Base-by-base conservation (phyloP, 2,888 invertebrate genomes). In the Koerneria pararmatus region DNA sequence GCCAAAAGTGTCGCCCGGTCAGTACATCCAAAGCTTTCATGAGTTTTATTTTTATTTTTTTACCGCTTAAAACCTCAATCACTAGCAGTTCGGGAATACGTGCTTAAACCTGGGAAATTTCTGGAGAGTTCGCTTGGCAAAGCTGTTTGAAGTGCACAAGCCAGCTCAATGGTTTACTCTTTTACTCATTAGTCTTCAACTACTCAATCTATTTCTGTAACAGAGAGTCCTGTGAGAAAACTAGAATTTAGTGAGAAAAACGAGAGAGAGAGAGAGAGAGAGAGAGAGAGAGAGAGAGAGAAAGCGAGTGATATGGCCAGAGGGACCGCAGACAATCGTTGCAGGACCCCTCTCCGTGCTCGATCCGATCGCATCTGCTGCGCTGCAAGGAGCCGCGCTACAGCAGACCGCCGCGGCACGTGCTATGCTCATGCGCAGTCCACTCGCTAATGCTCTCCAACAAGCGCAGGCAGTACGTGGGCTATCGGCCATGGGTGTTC, bases 1-100 rank as follows among this genome's bases (percentile, higher is more conserved):
- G 88, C 91, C 92, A 8, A 78, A 78, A 59, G 62, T 73, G 27
- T 58, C 72, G 27, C 67, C 75, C 65, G 75, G 76, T 74, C 41
- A 32, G 66, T 58, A 24, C n/a, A 37, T 24, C 11, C 29, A 22
- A 5, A 27, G 11, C 5, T 15, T 19, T 62, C 29, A 35, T 6
- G 27, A 27, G 32, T 71, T 59, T 57, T 35, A 53, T 32, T 32
- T 61, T 29, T 54, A 49, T 65, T 66, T 51, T 67, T 27, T 61
- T 63, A 56, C 46, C 35, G 59, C n/a, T 53, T n/a, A 41, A n/a
- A 41, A 41, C 46, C 46, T 41, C 11, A 41, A 41, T n/a, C n/a
- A n/a, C n/a, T n/a, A n/a, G n/a, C n/a, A n/a, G n/a, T n/a, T n/a
- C n/a, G n/a, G n/a, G n/a, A n/a, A n/a, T n/a, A n/a, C n/a, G n/a